Base-by-base conservation (phyloP, 35 echinoderm and acorn worm species). In the Diadema setosum region DNA sequence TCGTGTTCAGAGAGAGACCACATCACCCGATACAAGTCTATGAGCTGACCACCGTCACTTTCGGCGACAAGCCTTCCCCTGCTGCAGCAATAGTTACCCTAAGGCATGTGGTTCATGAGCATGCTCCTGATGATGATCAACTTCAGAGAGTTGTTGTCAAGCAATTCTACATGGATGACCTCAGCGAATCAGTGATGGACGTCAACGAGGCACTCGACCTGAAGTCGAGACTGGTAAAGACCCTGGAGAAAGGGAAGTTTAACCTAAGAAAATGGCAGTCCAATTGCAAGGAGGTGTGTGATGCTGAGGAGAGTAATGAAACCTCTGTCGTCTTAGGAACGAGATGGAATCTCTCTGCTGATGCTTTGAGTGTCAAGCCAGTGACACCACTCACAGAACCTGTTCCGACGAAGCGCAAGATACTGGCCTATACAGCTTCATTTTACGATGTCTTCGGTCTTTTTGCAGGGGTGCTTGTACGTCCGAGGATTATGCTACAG, bases 361-460 rank as follows among this genome's bases (percentile, higher is more conserved):
- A 65, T 26, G 29, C 60, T 5, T 65, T 65, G 60, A 65, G 60
- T 65, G 60, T 65, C 5, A 65, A 65, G 60, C 11, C 11, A 26
- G 85, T 88, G 5, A 56, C 5, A 36, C 2, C 21, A 2, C n/a
- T 18, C 2, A 5, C 25, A 16, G 26, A 83, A 5, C 23, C n/a
- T 39, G 39, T 83, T 33, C 92, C 69, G 0, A 94, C 92, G 21
- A 94, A 94, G 80, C 92, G 87, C 33, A 90, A 40, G 34, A 55
- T 94, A 2, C 49, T 94, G 39, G 46, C 45, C n/a, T 87, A 85
- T 20, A 94, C 92, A 5, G 92, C 92, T 8, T 90, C 92, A 37
- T 94, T 85, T 35, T 94, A 94, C 46, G 87, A 94, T 85, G 92
- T 94, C 12, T 93, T 93, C 25, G 90, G 84, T 1, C 83, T 89